Evolutionary conservation across 2,888 invertebrate genomes (phyloP), one percentile per base, ranked within the genome.

Genomic region (Unio delphinus): DNA sequence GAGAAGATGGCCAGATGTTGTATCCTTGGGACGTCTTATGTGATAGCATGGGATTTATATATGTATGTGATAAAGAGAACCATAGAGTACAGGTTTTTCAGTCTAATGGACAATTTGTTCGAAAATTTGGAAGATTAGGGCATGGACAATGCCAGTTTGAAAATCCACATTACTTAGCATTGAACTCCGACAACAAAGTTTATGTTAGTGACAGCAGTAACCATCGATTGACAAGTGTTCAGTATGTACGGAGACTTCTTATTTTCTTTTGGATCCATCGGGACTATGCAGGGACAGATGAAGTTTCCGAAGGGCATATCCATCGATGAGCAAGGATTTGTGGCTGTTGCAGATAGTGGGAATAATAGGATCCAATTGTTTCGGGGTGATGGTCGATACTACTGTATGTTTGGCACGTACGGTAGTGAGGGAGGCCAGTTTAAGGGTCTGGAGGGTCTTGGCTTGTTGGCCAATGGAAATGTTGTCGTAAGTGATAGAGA

Each of bases 21-120:
- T 98, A 98, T 92, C 99, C 99, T 26, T 99, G 99, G 98, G 99
- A 99, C 80, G 95, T 99, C 82, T 96, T 97, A 80, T 97, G 97
- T 68, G 99, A 99, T 91, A 96, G 97, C 73, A 93, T 97, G 87
- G 98, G 98, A 86, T 97, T 98, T 91, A 98, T 99, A 89, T 99
- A 99, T 91, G 98, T 99, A 79, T 98, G 98, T 92, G 99, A 99
- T 92, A 99, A 94, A 93, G 98, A 98, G 92, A 99, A 99, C 93
- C 98, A 98, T 92, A 94, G 99, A 91, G 95, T 99, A 74, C 98
- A 99, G 94, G 87, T 88, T 15, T 89, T 89, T 71, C 84, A 85
- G 92, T 96, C 97, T 83, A 98, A 99, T 90, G 99, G 99, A 78
- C 96, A 96, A 62, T 99, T 98, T 91, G 97, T 98, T 81, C 96